These are phyloP conservation scores for Bombus vancouverensis DNA, from an alignment of 1,140 invertebrate species.

Conservation along the genomic window DNA sequence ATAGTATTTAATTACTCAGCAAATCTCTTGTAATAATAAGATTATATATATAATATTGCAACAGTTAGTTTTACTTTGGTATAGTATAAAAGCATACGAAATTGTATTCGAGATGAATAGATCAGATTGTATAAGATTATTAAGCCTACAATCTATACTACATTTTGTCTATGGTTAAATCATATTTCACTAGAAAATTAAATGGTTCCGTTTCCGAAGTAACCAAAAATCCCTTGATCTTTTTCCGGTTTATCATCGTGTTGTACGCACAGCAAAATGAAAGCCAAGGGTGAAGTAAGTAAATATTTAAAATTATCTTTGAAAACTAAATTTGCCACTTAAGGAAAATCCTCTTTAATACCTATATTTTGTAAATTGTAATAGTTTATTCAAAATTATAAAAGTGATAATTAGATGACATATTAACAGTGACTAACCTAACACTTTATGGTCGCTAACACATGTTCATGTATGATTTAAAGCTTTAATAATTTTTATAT, in stretches of 20 bases:
- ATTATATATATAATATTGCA: too few relatives aligned
- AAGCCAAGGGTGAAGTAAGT: conserved; percentile 75
- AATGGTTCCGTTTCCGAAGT: conserved; percentile 36
- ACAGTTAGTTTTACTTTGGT: too few relatives aligned
- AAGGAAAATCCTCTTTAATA: neutral
- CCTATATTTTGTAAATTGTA: neutral
- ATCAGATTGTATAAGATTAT: neutral
- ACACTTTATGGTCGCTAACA: neutral
- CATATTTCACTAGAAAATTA: conserved; percentile 19
- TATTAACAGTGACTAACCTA: conserved; percentile 37
- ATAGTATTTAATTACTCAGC: neutral
- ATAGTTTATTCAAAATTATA: neutral
- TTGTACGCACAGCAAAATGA: conserved; percentile 63
- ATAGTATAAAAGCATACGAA: neutral
- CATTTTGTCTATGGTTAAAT: neutral
- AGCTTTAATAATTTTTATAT: neutral
- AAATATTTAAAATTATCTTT: conserved; percentile 51
- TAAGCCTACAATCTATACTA: neutral
- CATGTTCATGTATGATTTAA: conserved; percentile 17
- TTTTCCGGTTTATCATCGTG: conserved; percentile 64
- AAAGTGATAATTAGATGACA: neutral
- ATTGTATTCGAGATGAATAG: neutral
- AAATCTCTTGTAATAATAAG: neutral
- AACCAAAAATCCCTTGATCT: conserved; percentile 16
- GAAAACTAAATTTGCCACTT: neutral